phyloP scores from a whole-genome alignment of 2,888 invertebrate species.

The Cerastis rubricosa region DNA sequence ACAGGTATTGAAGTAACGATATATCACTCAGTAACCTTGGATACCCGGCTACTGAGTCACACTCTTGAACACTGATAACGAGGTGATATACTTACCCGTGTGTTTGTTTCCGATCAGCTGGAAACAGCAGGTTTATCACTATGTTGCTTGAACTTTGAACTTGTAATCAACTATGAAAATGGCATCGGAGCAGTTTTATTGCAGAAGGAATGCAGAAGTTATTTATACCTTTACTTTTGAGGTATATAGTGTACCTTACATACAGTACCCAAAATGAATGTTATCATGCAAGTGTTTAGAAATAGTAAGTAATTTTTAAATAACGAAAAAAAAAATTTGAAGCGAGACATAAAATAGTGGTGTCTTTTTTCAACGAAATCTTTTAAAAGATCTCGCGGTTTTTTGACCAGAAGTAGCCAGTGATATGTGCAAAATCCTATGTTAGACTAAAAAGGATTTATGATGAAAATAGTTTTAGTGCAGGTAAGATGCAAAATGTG shows the following conservation, averaged over 20 bases:
- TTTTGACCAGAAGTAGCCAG: constrained; percentile 14
- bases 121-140: not conserved
- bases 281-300: too few relatives aligned
- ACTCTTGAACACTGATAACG: constrained; percentile 12
- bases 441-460: not conserved
- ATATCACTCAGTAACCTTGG: constrained; percentile 7
- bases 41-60: not conserved
- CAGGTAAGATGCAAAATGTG: not conserved
- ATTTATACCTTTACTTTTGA: not conserved
- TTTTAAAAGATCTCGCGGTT: not conserved
- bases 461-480: not conserved
- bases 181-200: not conserved
- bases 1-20: not conserved
- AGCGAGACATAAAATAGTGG: not conserved
- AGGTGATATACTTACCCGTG: not conserved
- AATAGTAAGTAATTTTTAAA: not conserved
- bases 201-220: not conserved
- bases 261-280: too few relatives aligned
- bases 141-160: constrained; percentile 7
- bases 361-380: not conserved
- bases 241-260: not conserved
- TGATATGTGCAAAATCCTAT: not conserved
- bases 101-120: constrained; percentile 9
- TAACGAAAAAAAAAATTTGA: not conserved
- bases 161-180: not conserved